A percentile compares a stretch with the other conserved stretches of the same genome.
phyloP scores from a whole-genome alignment of 1,140 invertebrate species.

The Cotesia chilonis region DNA sequence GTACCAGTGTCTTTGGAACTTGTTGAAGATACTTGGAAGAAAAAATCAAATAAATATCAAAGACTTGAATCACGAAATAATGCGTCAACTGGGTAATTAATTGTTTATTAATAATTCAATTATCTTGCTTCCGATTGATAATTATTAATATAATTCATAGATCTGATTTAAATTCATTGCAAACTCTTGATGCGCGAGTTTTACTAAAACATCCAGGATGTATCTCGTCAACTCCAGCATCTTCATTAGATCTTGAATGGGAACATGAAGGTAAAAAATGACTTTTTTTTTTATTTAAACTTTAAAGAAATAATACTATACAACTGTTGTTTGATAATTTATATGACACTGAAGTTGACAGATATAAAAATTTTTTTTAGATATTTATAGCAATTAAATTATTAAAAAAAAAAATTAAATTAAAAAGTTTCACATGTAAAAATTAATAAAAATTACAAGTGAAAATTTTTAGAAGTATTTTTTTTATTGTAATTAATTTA shows the following conservation, averaged over 20 bases:
- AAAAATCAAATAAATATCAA: constrained; percentile 59
- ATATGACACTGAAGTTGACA: too few relatives aligned
- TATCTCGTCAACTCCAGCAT: constrained; percentile 65
- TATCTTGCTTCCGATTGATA: neutral
- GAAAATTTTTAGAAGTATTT: too few relatives aligned
- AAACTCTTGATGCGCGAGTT: constrained; percentile 64
- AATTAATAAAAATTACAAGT: too few relatives aligned
- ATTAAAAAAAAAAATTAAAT: too few relatives aligned
- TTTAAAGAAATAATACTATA: neutral
- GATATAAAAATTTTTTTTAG: too few relatives aligned
- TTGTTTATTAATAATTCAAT: neutral
- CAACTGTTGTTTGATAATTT: too few relatives aligned
- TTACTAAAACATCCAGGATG: constrained; percentile 58
- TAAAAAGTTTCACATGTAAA: too few relatives aligned
- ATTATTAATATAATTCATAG: constrained; percentile 44
- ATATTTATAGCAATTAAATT: too few relatives aligned
- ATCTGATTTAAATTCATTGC: constrained; percentile 61
- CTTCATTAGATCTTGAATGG: constrained; percentile 71
- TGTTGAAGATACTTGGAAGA: constrained; percentile 62
- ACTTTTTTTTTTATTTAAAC: constrained; percentile 4
- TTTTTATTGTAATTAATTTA: too few relatives aligned
- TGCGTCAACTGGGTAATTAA: constrained; percentile 51
- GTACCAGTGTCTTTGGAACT: constrained; percentile 60
- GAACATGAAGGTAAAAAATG: constrained; percentile 66
- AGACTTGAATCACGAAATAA: constrained; percentile 56